phyloP scores from a whole-genome alignment of 2,797 vertebrate species.

The Peromyscus eremicus region DNA sequence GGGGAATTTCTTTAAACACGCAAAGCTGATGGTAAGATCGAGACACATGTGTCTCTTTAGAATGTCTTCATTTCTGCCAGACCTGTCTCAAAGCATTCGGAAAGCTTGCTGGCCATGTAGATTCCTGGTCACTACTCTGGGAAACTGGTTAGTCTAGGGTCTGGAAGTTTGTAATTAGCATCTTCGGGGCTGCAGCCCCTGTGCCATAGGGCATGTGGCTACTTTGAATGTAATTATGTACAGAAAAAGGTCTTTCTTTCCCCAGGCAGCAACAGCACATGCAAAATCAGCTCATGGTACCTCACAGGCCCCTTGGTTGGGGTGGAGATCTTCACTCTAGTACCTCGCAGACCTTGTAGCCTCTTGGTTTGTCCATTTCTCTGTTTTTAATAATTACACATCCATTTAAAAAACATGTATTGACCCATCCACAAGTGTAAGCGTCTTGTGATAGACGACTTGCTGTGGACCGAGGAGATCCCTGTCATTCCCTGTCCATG shows the following conservation, averaged over 20 bases:
- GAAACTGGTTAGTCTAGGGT: background rate
- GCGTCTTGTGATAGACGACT: background rate
- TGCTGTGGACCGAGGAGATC: background rate
- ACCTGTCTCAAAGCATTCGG: background rate
- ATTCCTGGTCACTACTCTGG: background rate
- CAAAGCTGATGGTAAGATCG: background rate
- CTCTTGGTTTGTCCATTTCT: background rate
- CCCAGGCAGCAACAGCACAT: background rate
- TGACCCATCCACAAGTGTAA: rapidly evolving
- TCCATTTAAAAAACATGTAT: background rate
- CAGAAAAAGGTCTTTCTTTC: background rate
- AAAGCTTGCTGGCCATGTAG: background rate
- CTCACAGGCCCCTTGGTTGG: background rate
- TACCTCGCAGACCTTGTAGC: background rate
- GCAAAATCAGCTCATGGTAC: background rate
- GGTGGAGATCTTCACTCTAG: background rate
- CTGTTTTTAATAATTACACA: background rate
- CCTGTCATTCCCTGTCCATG: rapidly evolving
- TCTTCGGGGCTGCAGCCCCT: too few relatives aligned
- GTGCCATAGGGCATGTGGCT: background rate
- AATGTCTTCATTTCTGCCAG: background rate
- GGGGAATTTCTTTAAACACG: too few relatives aligned
- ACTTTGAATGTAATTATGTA: background rate
- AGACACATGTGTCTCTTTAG: background rate
- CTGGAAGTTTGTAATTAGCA: background rate